These are phyloP conservation scores for Diarsia dahlii DNA, from an alignment of 2,888 invertebrate species.

Conservation along the genomic window DNA sequence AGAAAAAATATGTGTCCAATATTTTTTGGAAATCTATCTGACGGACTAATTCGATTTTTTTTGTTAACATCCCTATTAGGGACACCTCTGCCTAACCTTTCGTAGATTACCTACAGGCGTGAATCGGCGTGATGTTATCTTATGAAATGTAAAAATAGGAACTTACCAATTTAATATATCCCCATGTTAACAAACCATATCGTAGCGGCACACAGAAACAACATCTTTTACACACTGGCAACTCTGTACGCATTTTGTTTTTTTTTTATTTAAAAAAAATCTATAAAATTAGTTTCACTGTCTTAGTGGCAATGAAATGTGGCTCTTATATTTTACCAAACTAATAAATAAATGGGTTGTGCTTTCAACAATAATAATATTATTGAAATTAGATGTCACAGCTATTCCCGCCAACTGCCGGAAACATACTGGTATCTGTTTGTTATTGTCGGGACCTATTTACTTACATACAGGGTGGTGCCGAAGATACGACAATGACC, in stretches of 20 bases:
- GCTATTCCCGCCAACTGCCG: background rate
- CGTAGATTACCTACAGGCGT: too few species aligned
- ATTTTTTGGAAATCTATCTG: too few species aligned
- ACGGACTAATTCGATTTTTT: too few species aligned
- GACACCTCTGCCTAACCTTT: too few species aligned
- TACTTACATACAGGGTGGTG: background rate
- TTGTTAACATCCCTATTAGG: too few species aligned
- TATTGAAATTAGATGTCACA: background rate
- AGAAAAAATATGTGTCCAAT: too few species aligned
- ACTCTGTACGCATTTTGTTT: conserved; percentile 63
- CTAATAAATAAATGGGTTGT: background rate
- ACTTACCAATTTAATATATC: conserved; percentile 66
- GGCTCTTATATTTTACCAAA: background rate
- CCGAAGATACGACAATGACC: too few species aligned
- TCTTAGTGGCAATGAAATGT: background rate
- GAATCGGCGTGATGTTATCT: too few species aligned
- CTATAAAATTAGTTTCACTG: background rate
- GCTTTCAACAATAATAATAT: background rate
- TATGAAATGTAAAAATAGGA: background rate
- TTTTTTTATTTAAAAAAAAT: background rate
- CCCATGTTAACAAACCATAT: conserved; percentile 65
- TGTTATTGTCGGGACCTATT: background rate
- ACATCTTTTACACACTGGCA: conserved; percentile 64
- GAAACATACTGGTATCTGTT: conserved; percentile 18
- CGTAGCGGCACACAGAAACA: conserved; percentile 69